Percentiles rank a stretch among this genome's conserved stretches.
These are phyloP conservation scores for Epinotia ramella DNA, from an alignment of 2,888 invertebrate species.

Conservation along the genomic window DNA sequence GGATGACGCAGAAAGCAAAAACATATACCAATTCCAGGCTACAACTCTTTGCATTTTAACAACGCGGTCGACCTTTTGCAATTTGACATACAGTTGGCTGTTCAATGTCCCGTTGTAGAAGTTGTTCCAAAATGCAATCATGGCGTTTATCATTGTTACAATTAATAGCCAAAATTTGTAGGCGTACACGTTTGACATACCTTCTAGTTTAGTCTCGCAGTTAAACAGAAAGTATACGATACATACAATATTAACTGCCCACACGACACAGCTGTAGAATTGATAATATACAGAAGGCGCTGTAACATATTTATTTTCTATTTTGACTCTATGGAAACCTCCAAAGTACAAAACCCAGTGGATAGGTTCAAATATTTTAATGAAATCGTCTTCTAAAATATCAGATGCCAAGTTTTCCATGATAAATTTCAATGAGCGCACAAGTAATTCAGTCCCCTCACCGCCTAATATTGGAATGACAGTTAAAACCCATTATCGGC, in stretches of 20 bases:
- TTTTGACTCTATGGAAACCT: constrained; percentile 62
- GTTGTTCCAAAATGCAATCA: constrained; percentile 56
- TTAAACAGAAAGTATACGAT: constrained; percentile 49
- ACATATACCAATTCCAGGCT: constrained; percentile 54
- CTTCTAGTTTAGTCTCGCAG: constrained; percentile 52
- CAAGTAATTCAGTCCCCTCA: background rate
- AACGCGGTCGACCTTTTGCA: constrained; percentile 66
- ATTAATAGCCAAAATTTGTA: constrained; percentile 56
- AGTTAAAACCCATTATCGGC: background rate
- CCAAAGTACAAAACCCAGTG: constrained; percentile 57
- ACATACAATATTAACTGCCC: constrained; percentile 54
- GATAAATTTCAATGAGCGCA: constrained; percentile 6
- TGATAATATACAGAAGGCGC: constrained; percentile 56
- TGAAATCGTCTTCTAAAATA: constrained; percentile 66
- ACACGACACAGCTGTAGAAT: constrained; percentile 56
- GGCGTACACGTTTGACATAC: constrained; percentile 53
- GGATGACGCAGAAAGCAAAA: constrained; percentile 40
- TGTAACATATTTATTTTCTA: constrained; percentile 64
- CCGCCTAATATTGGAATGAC: background rate
- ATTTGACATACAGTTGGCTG: constrained; percentile 65
- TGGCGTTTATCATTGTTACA: constrained; percentile 52
- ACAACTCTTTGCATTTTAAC: constrained; percentile 56
- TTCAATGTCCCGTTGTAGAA: constrained; percentile 48
- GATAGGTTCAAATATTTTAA: constrained; percentile 60
- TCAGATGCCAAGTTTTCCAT: constrained; percentile 62